Evolutionary conservation across 1,140 invertebrate genomes (phyloP), one percentile per base, ranked within the genome.

Genomic region (Lepidurus packardi): DNA sequence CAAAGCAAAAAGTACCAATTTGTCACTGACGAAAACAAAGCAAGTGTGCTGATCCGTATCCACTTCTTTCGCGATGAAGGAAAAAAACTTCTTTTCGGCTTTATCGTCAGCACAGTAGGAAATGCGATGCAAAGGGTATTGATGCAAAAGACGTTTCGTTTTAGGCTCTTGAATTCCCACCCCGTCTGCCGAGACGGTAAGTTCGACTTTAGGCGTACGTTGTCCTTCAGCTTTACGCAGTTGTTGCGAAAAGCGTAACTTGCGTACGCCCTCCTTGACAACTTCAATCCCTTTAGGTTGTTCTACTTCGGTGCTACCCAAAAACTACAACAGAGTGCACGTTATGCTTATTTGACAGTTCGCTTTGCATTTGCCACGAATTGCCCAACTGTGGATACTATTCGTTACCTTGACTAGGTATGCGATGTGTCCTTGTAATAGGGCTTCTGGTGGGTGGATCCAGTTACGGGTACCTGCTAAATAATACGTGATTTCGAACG

Each of bases 91-190:
- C 84, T 98, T 98, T 78, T 97, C 96, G 65, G 95, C 94, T 85
- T 98, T 98, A 85, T 98, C 97, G 85, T 98, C 96, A 7, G 97
- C 96, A 87, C 97, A 98, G 86, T 98, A 98, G 0, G 95, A 98
- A 85, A 98, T 98, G 85, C 95, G 90, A 85, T 98, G 96, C n/a
- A 98, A 86, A 0, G 96, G 96, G 85, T 97, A 98, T 85, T 98
- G 95, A 85, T 97, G 93, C 83, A 96, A 87, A 74, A 97, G 94
- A 83, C 87, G 86, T 90, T 90, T 91, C 43, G 87, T 87, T 84
- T 90, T 90, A 13, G 89, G 88, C 83, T 95, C 93, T 83, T 96
- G 94, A 82, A 98, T 94, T 21, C 95, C 95, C 24, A 98, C 94
- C 74, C 96, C 96, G 88, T 98, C 95, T 77, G 96, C 92, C 74